These are phyloP conservation scores for Pocota personata DNA, from an alignment of 2,888 invertebrate genomes.

Conservation along the genomic window DNA sequence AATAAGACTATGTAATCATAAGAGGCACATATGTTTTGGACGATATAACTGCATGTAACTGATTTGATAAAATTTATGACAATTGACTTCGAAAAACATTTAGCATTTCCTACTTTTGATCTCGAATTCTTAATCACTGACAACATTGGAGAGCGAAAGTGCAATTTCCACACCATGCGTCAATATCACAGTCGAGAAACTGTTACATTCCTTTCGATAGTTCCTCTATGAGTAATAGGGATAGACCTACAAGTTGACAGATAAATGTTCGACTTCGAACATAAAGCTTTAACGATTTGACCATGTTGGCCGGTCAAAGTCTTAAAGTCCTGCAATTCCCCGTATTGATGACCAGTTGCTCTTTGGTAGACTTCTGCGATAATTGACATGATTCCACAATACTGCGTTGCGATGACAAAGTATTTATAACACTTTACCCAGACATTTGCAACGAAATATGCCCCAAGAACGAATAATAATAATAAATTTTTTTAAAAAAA, in stretches of 20 bases:
- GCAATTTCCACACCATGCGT: too few species aligned
- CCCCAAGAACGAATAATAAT: background rate
- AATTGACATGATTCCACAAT: constrained; percentile 14
- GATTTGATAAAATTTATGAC: too few species aligned
- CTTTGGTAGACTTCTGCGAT: constrained; percentile 7
- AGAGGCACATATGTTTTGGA: too few species aligned
- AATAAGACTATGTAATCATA: too few species aligned
- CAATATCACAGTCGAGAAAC: too few species aligned
- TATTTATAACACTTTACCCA: constrained; percentile 1
- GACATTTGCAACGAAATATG: constrained; percentile 29
- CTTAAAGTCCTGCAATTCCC: background rate
- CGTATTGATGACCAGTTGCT: background rate
- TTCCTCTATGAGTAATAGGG: background rate
- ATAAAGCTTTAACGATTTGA: background rate
- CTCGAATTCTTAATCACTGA: too few species aligned
- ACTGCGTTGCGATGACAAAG: constrained; percentile 13
- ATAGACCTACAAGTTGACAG: background rate
- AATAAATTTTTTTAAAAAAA: too few species aligned
- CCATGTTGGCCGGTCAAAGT: constrained; percentile 37
- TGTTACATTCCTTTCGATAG: background rate
- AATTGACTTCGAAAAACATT: too few species aligned
- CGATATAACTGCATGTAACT: too few species aligned
- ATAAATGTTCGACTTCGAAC: background rate
- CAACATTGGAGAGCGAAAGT: too few species aligned
- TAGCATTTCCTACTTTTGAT: too few species aligned